Base-by-base conservation (phyloP, 2,888 invertebrate species). In the Zaprionus obscuricornis region DNA sequence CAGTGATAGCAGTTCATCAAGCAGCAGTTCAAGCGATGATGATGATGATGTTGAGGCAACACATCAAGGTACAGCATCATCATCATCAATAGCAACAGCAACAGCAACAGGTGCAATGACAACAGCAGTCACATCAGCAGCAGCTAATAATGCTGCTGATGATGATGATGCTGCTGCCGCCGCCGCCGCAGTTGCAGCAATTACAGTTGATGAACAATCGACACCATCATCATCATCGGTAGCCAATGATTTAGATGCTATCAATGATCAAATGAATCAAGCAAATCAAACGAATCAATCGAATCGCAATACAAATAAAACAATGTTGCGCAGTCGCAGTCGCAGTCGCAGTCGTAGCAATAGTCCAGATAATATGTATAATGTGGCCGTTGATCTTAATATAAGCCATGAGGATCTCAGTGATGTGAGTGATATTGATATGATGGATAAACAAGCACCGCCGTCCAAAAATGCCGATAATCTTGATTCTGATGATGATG, bases 371-470 rank as follows among this genome's bases (percentile, higher is more conserved):
- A 72, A 56, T 2, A 1, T 59, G 7, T 77, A 55, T 27, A 74
- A 76, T 22, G 63, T 56, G 5, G 63, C 69, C 10, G 72, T 67
- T 0, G 74, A 88, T 50, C 89, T 93, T 6, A 93, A 93, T 72
- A 93, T 94, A 43, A 92, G 93, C 65, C 94, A 94, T 85, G 96
- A 96, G 88, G 96, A 96, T 90, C 91, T 96, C 33, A 96, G 96
- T 5, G 96, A 96, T 90, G 96, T 96, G 0, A 96, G 96, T 17
- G 96, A 96, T 87, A 91, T 96, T 66, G 96, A 96, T 76, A 95
- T 68, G 46, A 57, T 95, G 43, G 92, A 94, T n/a, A 91, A 91
- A 59, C 91, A 91, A 4, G 57, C 57, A 2, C 58, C n/a, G n/a
- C n/a, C 74, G 16, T 60, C 77, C 13, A 87, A 88, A 51, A 52